Evolutionary conservation across 2,797 vertebrate genomes (phyloP).

Genomic region (Clarias fuscus): DNA sequence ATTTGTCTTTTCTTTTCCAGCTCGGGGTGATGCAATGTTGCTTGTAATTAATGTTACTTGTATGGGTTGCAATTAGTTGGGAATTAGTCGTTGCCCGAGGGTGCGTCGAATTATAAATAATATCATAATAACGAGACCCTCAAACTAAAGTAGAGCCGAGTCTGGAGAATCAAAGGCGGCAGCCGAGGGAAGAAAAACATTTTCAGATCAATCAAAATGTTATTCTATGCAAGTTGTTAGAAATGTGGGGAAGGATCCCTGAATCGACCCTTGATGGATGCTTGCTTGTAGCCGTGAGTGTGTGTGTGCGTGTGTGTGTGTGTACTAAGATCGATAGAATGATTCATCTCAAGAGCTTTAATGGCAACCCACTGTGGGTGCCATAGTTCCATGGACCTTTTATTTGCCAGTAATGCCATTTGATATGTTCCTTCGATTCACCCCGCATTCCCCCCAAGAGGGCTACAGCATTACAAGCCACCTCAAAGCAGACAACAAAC

Average conservation of each 20-base stretch:
- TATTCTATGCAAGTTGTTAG: slow-evolving; percentile 68
- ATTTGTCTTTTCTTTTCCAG: slow-evolving; percentile 65
- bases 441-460: slow-evolving; percentile 24
- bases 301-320: slow-evolving; percentile 40
- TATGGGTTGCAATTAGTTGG: slow-evolving; percentile 69
- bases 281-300: slow-evolving; percentile 21
- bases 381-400: slow-evolving; percentile 57
- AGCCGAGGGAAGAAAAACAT: slow-evolving; percentile 42
- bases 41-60: slow-evolving; percentile 62
- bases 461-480: slow-evolving; percentile 38
- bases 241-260: slow-evolving; percentile 56
- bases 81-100: slow-evolving; percentile 69
- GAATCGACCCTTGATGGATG: slow-evolving; percentile 57
- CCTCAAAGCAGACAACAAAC: slow-evolving; percentile 46
- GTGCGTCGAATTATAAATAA: slow-evolving; percentile 65
- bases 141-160: slow-evolving; percentile 18
- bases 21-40: slow-evolving; percentile 60
- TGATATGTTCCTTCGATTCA: slow-evolving; percentile 51
- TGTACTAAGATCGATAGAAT: slow-evolving; percentile 68
- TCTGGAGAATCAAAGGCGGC: slow-evolving; percentile 55
- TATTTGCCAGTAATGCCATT: slow-evolving; percentile 56
- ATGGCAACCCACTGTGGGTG: slow-evolving; percentile 62
- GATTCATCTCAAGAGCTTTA: slow-evolving; percentile 66
- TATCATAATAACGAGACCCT: slow-evolving; percentile 55
- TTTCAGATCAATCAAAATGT: slow-evolving; percentile 67